These are phyloP conservation scores for Coryphaenoides rupestris DNA, from an alignment of 2,113 vertebrate species.

Conservation along the genomic window DNA sequence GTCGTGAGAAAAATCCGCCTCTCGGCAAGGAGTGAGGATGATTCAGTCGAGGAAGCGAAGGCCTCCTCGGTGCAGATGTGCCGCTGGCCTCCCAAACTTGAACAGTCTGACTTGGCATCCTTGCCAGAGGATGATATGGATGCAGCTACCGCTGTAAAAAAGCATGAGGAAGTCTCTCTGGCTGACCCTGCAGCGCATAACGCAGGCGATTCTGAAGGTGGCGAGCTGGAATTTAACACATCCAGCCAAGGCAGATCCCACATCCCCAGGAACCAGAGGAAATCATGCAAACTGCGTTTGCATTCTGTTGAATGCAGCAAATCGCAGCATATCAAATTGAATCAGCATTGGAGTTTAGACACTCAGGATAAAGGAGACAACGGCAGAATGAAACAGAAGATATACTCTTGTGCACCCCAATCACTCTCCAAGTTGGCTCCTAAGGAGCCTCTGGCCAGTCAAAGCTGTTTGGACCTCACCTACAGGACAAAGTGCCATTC, in stretches of 20 bases:
- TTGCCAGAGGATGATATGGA: slow-evolving; percentile 57
- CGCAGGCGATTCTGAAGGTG: slow-evolving; percentile 47
- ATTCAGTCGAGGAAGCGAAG: slow-evolving; percentile 47
- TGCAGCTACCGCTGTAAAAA: slow-evolving; percentile 36
- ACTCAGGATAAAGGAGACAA: slow-evolving; percentile 23
- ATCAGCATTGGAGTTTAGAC: slow-evolving; percentile 39
- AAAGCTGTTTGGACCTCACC: slow-evolving; percentile 63
- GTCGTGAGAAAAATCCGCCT: slow-evolving; percentile 64
- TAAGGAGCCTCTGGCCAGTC: slow-evolving; percentile 50
- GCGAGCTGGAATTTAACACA: slow-evolving; percentile 25
- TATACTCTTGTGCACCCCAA: slow-evolving; percentile 15
- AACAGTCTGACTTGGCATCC: slow-evolving; percentile 48
- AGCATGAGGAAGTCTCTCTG: slow-evolving; percentile 54
- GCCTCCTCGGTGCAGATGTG: slow-evolving; percentile 23
- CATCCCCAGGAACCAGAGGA: slow-evolving; percentile 39
- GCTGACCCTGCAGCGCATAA: slow-evolving; percentile 51
- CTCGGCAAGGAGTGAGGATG: slow-evolving; percentile 50
- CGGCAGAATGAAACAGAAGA: slow-evolving; percentile 23
- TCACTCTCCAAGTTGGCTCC: slow-evolving; percentile 37
- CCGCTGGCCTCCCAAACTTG: slow-evolving; percentile 40
- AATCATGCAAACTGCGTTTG: slow-evolving; percentile 30
- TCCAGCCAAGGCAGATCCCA: slow-evolving; percentile 28
- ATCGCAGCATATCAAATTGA: slow-evolving; percentile 29
- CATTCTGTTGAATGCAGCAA: slow-evolving; percentile 42
- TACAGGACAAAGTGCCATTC: slow-evolving; percentile 48